phyloP scores from a whole-genome alignment of 2,113 vertebrate genomes.

The Cynocephalus volans region DNA sequence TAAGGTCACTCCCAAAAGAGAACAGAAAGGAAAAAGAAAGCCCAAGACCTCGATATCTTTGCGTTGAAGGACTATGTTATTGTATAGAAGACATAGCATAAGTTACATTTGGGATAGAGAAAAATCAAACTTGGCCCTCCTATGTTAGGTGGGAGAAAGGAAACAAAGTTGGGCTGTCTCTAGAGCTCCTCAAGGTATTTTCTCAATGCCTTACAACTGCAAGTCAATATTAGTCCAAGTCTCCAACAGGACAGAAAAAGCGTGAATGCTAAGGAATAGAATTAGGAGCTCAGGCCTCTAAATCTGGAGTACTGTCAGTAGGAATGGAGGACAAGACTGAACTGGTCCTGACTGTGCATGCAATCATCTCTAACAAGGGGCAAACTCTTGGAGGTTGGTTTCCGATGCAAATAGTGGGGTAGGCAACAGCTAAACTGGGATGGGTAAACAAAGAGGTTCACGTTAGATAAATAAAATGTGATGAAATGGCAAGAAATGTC shows the following conservation, averaged over 20 bases:
- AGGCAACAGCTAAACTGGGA: neutral
- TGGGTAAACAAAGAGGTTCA: neutral
- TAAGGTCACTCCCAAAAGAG: neutral
- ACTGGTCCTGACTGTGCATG: neutral
- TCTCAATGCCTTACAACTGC: neutral
- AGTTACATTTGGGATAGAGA: neutral
- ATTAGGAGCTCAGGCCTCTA: neutral
- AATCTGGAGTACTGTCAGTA: neutral
- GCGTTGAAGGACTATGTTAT: neutral
- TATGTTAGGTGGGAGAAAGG: neutral
- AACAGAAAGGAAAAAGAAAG: slow-evolving; percentile 2
- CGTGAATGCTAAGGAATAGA: neutral
- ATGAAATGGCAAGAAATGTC: neutral
- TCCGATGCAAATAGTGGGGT: neutral
- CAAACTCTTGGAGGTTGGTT: accelerated
- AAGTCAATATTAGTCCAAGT: neutral
- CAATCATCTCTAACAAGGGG: neutral
- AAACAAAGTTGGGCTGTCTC: neutral
- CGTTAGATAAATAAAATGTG: neutral
- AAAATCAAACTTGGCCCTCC: neutral
- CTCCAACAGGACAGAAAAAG: neutral
- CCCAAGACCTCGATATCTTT: neutral
- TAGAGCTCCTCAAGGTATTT: neutral
- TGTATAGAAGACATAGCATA: neutral
- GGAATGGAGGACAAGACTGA: too few species aligned